Conservation (phyloP, 2,113 vertebrate genomes). For the Hirundichthys speculiger region DNA sequence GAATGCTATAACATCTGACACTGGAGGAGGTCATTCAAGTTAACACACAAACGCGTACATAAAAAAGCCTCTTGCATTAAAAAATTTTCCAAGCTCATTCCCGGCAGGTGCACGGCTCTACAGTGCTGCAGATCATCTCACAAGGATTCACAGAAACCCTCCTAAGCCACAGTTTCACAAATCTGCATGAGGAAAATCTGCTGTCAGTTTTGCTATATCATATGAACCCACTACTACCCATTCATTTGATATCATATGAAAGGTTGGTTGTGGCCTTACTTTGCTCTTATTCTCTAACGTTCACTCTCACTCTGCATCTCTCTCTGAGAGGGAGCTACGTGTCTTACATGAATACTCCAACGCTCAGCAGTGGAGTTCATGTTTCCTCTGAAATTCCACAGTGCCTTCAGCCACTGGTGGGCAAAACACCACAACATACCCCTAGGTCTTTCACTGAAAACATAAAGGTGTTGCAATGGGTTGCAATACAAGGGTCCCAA, state of each 20-base stretch:
- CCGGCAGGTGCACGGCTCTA: background rate
- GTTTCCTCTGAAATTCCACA: slow-evolving; percentile 51
- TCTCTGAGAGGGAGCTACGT: slow-evolving; percentile 27
- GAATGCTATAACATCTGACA: slow-evolving; percentile 65
- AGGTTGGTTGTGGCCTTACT: slow-evolving; percentile 36
- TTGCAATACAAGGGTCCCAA: no score
- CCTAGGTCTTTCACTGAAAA: no score
- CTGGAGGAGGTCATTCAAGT: slow-evolving; percentile 50
- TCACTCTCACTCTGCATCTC: slow-evolving; percentile 35
- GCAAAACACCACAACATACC: no score
- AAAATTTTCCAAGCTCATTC: background rate
- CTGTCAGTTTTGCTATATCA: slow-evolving; percentile 41
- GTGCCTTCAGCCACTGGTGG: slow-evolving; percentile 22
- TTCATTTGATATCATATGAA: slow-evolving; percentile 42
- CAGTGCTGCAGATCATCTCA: slow-evolving; percentile 8
- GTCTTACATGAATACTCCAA: slow-evolving; percentile 44
- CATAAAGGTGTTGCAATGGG: no score
- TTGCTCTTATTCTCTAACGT: slow-evolving; percentile 48
- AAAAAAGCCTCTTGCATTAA: background rate
- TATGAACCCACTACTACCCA: no score
- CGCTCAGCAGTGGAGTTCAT: slow-evolving; percentile 26
- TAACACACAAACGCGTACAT: slow-evolving; percentile 21
- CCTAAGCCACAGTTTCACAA: slow-evolving; percentile 22
- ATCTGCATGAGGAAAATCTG: slow-evolving; percentile 32
- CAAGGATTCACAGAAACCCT: slow-evolving; percentile 16